Evolutionary conservation across 2,113 vertebrate genomes (phyloP), one percentile per base, ranked within the genome.

Genomic region (Leucosticte australis): DNA sequence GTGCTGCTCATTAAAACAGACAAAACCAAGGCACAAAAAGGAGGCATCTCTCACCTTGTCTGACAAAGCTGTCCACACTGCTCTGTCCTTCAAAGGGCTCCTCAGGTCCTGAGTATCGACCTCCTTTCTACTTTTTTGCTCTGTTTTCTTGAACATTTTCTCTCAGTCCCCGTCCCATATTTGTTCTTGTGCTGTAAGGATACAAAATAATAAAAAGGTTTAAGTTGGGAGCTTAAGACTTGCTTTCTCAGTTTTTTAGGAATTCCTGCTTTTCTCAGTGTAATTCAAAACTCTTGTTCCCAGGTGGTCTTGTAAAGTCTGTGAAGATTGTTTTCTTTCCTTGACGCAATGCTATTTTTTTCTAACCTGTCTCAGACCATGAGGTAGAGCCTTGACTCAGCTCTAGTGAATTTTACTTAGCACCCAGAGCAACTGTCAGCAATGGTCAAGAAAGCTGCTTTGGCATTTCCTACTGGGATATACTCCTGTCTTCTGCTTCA

Each of bases 101-200:
- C 6, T 35, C 26, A 35, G 23, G 8, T 50, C 15, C 1, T 15
- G 7, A 37, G 15, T 16, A 70, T 4, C 0, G 1, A 24, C 27
- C 7, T 46, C 26, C 27, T 37, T 55, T 67, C 62, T 53, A 26
- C 7, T 11, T 49, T 59, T 81, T 39, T 70, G 16, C 14, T 85
- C 19, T n/a, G 16, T 12, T 60, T 49, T 60, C 64, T 82, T 55
- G 19, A 35, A 53, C 17, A 11, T 30, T 65, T 44, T 71, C 16
- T 37, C 21, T 86, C 22, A 33, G 37, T 74, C 31, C 39, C 23
- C 15, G 21, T 14, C 24, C 11, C 6, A 2, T 59, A 14, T 53
- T 64, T 74, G 28, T 65, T 53, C 39, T 71, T 82, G 17, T 62
- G 37, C 35, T 77, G 4, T 39, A 42, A 85, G 9, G 41, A 55